Evolutionary conservation across 2,888 invertebrate genomes (phyloP).

Genomic region (Salticus scenicus): DNA sequence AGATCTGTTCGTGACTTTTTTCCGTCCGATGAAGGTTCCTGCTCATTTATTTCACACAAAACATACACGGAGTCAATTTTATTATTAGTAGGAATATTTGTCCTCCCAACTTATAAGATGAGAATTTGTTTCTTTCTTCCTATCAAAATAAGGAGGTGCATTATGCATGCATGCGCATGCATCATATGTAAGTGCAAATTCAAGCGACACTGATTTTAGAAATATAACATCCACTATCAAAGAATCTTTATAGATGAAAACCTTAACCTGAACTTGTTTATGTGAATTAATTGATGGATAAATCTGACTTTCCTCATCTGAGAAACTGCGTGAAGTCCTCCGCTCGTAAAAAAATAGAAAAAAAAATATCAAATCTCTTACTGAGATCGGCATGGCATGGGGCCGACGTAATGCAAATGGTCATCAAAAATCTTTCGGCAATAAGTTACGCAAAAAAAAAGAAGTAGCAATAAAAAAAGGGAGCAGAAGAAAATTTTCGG

Average conservation of each 20-base stretch:
- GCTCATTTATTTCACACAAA: too few species aligned
- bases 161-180: too few species aligned
- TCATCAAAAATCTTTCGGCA: constrained; percentile 5
- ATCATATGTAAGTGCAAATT: too few species aligned
- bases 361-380: too few species aligned
- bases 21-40: too few species aligned
- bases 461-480: neutral
- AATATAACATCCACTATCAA: too few species aligned
- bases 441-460: constrained; percentile 4
- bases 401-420: neutral
- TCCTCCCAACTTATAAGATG: neutral
- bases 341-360: neutral
- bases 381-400: neutral
- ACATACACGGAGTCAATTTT: neutral
- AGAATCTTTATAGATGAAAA: too few species aligned
- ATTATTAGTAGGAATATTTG: neutral
- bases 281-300: neutral
- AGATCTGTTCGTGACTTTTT: too few species aligned
- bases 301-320: neutral
- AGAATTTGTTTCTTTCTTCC: too few species aligned
- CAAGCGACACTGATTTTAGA: too few species aligned
- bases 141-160: too few species aligned
- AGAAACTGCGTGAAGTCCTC: neutral
- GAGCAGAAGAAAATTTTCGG: neutral
- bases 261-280: neutral